These are phyloP conservation scores for Fistularia commersonii DNA, from an alignment of 2,797 vertebrate genomes.

Conservation along the genomic window DNA sequence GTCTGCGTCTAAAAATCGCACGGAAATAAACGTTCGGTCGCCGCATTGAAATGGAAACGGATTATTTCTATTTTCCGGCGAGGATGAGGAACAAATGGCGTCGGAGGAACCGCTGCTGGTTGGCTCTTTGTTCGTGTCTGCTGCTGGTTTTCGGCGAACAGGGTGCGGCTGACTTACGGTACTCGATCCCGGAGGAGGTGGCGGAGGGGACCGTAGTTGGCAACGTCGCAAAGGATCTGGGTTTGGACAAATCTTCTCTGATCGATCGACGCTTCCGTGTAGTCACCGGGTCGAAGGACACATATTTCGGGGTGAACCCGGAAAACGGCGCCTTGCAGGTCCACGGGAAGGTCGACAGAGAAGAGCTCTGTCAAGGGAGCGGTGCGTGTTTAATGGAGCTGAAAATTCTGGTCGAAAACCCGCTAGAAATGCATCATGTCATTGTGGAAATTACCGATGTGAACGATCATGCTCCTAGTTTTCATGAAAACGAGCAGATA, in stretches of 20 bases:
- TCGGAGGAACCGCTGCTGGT: neutral
- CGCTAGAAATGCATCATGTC: constrained; percentile 77
- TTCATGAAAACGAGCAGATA: constrained; percentile 54
- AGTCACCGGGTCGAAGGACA: constrained; percentile 52
- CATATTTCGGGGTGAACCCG: constrained; percentile 67
- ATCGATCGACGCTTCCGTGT: constrained; percentile 69
- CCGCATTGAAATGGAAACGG: too few relatives aligned
- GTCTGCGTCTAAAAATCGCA: too few relatives aligned
- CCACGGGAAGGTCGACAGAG: constrained; percentile 67
- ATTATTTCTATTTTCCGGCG: too few relatives aligned
- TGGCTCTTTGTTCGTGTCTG: constrained; percentile 26
- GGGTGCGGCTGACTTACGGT: constrained; percentile 64
- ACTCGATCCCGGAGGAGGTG: constrained; percentile 75
- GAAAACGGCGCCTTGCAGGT: constrained; percentile 71
- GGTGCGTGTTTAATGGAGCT: constrained; percentile 62
- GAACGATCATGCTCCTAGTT: constrained; percentile 75
- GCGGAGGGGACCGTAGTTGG: constrained; percentile 76
- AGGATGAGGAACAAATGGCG: too few relatives aligned
- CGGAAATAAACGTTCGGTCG: too few relatives aligned
- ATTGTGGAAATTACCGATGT: constrained; percentile 75
- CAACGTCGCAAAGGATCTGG: constrained; percentile 78
- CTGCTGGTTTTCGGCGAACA: constrained; percentile 32
- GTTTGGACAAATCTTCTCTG: constrained; percentile 67
- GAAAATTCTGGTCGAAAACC: constrained; percentile 74
- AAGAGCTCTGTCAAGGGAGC: constrained; percentile 59